Evolutionary conservation across 2,888 invertebrate genomes (phyloP).

Genomic region (Epinotia demarniana): DNA sequence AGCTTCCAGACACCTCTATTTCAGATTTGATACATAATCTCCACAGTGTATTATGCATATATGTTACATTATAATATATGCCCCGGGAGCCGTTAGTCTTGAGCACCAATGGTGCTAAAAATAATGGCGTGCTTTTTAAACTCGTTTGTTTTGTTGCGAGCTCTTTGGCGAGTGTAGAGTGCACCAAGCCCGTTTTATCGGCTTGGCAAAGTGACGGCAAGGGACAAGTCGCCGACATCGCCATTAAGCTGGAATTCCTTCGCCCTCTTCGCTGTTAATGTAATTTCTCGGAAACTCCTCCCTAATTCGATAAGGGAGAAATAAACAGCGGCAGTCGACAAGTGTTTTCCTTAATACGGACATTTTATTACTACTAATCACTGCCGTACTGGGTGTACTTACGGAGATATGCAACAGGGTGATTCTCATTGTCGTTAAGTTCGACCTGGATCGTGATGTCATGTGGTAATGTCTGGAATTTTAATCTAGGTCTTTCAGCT

Average conservation of each 20-base stretch:
- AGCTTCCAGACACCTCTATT: too few species aligned
- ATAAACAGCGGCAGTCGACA: conserved; percentile 59
- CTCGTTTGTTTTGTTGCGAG: conserved; percentile 23
- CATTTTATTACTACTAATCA: conserved; percentile 42
- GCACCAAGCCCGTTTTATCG: conserved; percentile 36
- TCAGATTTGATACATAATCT: too few species aligned
- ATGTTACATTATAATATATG: not conserved
- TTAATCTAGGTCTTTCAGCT: not conserved
- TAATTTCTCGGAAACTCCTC: conserved; percentile 67
- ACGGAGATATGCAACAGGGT: not conserved
- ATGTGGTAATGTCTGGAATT: not conserved
- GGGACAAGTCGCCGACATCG: conserved; percentile 58
- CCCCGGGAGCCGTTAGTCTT: not conserved
- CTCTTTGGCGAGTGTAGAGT: conserved; percentile 26
- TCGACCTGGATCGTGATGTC: not conserved
- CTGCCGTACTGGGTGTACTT: not conserved
- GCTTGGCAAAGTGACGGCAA: conserved; percentile 62
- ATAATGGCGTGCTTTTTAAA: conserved; percentile 22
- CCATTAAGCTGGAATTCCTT: conserved; percentile 66
- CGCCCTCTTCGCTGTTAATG: conserved; percentile 66
- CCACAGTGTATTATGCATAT: too few species aligned
- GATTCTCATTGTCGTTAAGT: not conserved
- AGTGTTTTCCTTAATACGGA: conserved; percentile 43
- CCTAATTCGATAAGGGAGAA: conserved; percentile 66
- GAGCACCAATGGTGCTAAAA: not conserved